Conservation (phyloP, 2,888 invertebrate genomes). For the Agrilus mali region DNA sequence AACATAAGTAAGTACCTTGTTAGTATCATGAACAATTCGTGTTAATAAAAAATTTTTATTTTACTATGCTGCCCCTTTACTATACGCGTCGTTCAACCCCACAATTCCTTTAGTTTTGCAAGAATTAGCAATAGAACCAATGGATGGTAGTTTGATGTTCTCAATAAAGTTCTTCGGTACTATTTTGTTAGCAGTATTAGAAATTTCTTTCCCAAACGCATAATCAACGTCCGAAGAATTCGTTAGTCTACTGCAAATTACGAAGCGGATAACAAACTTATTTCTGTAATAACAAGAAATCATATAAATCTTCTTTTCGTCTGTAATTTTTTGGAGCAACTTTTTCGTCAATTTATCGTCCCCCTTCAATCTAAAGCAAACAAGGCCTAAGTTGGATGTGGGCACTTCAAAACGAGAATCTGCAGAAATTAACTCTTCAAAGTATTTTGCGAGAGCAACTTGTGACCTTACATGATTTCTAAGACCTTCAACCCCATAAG, state of each 20-base stretch:
- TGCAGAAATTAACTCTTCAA: slow-evolving; percentile 52
- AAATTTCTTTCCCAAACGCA: slow-evolving; percentile 44
- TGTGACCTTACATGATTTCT: slow-evolving; percentile 64
- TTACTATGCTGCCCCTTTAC: too few relatives aligned
- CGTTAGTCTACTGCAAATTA: slow-evolving; percentile 61
- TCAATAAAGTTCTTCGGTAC: slow-evolving; percentile 34
- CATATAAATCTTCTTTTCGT: slow-evolving; percentile 65
- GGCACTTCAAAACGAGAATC: slow-evolving; percentile 68
- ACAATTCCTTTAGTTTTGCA: too few relatives aligned
- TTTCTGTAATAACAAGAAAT: slow-evolving; percentile 59
- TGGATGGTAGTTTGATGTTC: too few relatives aligned
- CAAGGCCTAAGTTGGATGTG: slow-evolving; percentile 42
- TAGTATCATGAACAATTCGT: too few relatives aligned
- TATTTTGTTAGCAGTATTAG: background rate
- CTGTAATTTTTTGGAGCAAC: slow-evolving; percentile 57
- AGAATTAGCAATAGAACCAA: too few relatives aligned
- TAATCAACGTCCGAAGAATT: slow-evolving; percentile 56
- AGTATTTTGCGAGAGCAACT: slow-evolving; percentile 59
- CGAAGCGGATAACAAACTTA: slow-evolving; percentile 63
- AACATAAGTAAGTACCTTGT: too few relatives aligned
- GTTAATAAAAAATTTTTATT: too few relatives aligned
- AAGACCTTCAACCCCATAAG: slow-evolving; percentile 67
- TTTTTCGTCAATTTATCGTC: slow-evolving; percentile 54
- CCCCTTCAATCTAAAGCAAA: slow-evolving; percentile 76
- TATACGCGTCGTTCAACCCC: too few relatives aligned